Base-by-base conservation (phyloP, 2,888 invertebrate species). In the Scaptomyza caliginosa region DNA sequence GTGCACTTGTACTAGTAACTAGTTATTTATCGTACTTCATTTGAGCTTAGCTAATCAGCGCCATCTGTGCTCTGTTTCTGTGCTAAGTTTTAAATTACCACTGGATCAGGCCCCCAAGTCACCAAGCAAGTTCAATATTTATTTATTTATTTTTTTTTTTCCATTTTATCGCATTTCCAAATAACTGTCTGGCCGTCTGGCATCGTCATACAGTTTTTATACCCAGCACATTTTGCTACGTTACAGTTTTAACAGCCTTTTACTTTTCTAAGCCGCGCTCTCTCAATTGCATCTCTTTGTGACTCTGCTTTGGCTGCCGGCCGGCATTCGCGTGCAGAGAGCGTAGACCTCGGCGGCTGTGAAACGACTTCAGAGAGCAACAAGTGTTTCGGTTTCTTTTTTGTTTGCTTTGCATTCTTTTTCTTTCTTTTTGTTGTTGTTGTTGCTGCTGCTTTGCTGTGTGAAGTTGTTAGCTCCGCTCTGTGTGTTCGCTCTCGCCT, bases 281-380 rank as follows among this genome's bases (percentile, higher is more conserved):
- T 70, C 28, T 40, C 39, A 30, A 49, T 4, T 28, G 13, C 36
- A 28, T 17, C 40, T 38, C 39, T 40, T 48, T 45, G 24, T 38
- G 39, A 36, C 77, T 45, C 64, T 82, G 43, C 51, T 58, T 60
- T 69, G 69, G 57, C 74, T 62, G 68, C 86, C 88, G 88, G 81
- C 81, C 81, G 88, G 81, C 81, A 21, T 87, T 38, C 39, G 40
- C 50, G n/a, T 45, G 16, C 28, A 38, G 30, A 72, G 72, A 72
- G 57, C 56, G 46, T 34, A 45, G 49, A 62, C 50, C 51, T 43
- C 46, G 40, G 39, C 38, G 19, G 42, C 34, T 34, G 16, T 50
- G 8, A 28, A 28, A n/a, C 17, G 8, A 45, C 34, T 34, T 43
- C 13, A 3, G 52, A 72, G 60, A 56, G 63, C 63, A 77, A 74